These are phyloP conservation scores for Daubentonia madagascariensis DNA, from an alignment of 2,113 vertebrate genomes.

Conservation along the genomic window DNA sequence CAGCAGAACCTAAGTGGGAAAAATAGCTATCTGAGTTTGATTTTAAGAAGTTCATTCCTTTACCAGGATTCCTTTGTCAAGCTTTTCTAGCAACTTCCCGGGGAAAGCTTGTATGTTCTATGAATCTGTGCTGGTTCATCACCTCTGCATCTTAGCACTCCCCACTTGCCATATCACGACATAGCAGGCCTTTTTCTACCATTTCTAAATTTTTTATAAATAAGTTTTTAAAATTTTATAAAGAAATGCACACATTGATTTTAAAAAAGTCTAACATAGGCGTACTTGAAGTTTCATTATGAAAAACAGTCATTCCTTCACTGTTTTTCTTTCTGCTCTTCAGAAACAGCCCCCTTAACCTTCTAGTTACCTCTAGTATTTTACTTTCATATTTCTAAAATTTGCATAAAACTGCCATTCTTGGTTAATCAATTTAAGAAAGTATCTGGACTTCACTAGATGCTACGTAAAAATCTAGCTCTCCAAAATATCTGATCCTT, in stretches of 20 bases:
- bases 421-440: background rate
- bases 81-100: background rate
- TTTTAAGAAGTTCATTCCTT: background rate
- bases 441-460: background rate
- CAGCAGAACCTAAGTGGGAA: background rate
- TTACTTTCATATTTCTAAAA: background rate
- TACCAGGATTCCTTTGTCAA: background rate
- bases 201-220: background rate
- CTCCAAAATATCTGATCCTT: background rate
- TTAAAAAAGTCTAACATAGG: background rate
- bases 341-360: background rate
- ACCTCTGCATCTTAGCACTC: background rate
- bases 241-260: background rate
- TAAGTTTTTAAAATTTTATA: background rate
- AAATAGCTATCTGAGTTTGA: background rate
- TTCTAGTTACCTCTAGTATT: background rate
- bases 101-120: background rate
- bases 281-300: background rate
- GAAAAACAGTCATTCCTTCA: background rate
- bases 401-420: background rate
- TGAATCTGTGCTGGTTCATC: background rate
- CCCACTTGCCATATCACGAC: background rate
- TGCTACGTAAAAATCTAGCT: background rate
- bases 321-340: background rate
- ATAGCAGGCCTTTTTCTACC: background rate